These are phyloP conservation scores for Porites cylindrica DNA, from an alignment of 92 coral and sea anemone species.

Conservation along the genomic window DNA sequence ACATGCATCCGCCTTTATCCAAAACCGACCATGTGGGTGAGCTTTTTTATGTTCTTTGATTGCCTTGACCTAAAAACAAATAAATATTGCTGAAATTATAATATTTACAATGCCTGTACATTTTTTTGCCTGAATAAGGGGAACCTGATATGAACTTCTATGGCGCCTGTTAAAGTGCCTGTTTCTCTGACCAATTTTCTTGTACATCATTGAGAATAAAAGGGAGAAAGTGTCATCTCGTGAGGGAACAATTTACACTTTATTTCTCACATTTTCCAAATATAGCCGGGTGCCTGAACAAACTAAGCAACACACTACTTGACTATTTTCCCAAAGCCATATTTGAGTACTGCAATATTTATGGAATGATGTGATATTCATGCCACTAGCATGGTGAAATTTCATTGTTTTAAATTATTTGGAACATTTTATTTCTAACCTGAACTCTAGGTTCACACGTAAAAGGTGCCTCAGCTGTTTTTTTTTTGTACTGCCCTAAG, in stretches of 20 bases:
- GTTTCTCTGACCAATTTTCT: no score
- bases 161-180: no score
- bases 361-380: no score
- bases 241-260: no score
- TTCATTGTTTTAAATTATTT: background rate
- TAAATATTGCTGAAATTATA: background rate
- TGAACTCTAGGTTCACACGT: constrained; percentile 23
- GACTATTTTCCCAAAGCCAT: background rate
- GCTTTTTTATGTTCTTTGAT: background rate
- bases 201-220: no score
- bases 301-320: background rate
- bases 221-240: no score
- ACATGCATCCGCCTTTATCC: background rate
- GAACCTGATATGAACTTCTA: no score
- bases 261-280: background rate
- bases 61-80: background rate
- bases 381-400: no score
- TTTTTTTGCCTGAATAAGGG: no score
- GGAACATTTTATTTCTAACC: background rate
- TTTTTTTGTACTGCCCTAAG: background rate
- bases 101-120: background rate
- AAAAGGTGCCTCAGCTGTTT: background rate
- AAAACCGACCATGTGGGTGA: no score
- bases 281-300: background rate
- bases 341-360: background rate